Evolutionary conservation across 2,113 vertebrate genomes (phyloP), one percentile per base, ranked within the genome.

Genomic region (Symphodus melops): DNA sequence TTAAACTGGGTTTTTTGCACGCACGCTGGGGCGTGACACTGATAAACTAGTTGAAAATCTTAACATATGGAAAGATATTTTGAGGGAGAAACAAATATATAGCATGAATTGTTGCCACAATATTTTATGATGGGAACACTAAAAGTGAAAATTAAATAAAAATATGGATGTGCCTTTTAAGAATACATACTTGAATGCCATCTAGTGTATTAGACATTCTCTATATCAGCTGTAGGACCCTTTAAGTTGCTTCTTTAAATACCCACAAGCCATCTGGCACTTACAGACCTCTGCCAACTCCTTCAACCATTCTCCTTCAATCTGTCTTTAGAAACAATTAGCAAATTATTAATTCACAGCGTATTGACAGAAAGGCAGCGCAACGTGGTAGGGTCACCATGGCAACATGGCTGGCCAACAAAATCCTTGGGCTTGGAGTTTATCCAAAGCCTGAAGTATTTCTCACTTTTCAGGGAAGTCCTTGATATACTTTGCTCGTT

Each of bases 291-390:
- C 55, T 64, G 8, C 48, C 69, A 75, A 54, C 61, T 55, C 51
- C 60, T 81, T 83, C 28, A 84, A 28, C 41, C 44, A 12, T 57
- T 72, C 61, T 61, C 39, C 56, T 63, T 81, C 46, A 79, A 5
- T 59, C 8, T 9, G 55, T 75, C 51, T 67, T 71, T 21, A 73
- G 28, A 73, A 71, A 77, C 55, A 73, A 81, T 76, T 66, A 80
- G 44, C 62, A 78, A 68, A 82, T 61, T 60, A 71, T 81, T 75
- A 74, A 67, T 82, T 79, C 55, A 54, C 59, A 28, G n/a, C 17
- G 0, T 63, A 72, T 56, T 75, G 56, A 78, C 46, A 64, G 37
- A 28, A 17, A 42, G 36, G 9, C 33, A 21, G 5, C 63, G 20
- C 58, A 25, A 25, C 33, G 39, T 57, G 56, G 39, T 20, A 46